phyloP scores from a whole-genome alignment of 2,113 vertebrate species.

The Lepus americanus region DNA sequence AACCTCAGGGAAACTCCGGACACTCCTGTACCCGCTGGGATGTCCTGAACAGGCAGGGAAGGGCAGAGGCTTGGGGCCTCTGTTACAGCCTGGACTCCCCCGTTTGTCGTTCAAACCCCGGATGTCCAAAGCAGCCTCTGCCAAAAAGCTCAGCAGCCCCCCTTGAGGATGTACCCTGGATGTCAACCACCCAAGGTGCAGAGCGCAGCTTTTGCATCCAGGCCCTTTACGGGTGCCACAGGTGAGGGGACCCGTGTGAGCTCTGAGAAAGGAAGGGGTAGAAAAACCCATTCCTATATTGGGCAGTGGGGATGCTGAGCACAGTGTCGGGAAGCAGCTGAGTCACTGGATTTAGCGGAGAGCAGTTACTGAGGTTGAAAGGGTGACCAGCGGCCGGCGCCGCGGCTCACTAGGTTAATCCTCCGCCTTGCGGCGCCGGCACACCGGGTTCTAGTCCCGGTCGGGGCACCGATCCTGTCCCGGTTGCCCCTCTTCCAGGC shows the following conservation, averaged over 20 bases:
- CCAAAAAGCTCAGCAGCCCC: conserved; percentile 70
- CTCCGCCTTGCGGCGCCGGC: too few species aligned
- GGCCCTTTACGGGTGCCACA: conserved; percentile 87
- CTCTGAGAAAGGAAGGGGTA: background rate
- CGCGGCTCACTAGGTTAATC: too few species aligned
- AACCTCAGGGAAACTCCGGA: background rate
- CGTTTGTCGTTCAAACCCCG: conserved; percentile 52
- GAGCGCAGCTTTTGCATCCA: conserved; percentile 86
- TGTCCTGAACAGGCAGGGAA: background rate
- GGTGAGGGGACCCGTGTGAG: conserved; percentile 73
- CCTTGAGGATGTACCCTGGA: conserved; percentile 83
- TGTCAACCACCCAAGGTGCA: conserved; percentile 87
- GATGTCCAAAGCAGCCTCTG: conserved; percentile 86
- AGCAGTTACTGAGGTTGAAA: background rate
- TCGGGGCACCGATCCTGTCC: too few species aligned
- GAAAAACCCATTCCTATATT: background rate
- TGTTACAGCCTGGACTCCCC: background rate
- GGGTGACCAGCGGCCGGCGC: too few species aligned
- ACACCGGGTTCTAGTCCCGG: too few species aligned
- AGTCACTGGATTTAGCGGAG: background rate
- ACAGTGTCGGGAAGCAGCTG: background rate
- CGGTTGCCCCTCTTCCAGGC: too few species aligned
- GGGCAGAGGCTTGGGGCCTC: background rate
- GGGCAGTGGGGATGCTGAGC: background rate
- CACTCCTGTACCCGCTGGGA: background rate